These are phyloP conservation scores for Zoanthus sociatus DNA, from an alignment of 92 coral and sea anemone genomes.

Conservation along the genomic window DNA sequence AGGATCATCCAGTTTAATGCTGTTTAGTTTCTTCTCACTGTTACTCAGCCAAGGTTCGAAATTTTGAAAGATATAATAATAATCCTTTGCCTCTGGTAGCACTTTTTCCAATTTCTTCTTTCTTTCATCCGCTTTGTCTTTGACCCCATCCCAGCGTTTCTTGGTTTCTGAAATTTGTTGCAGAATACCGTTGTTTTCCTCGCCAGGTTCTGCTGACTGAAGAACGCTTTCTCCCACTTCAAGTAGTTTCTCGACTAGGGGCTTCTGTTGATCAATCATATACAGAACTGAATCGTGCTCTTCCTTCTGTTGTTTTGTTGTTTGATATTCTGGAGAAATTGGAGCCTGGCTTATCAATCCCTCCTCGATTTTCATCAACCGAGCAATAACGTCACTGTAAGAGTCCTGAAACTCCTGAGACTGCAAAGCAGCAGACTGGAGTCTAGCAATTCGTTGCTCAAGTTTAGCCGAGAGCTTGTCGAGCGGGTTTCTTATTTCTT, in stretches of 20 bases:
- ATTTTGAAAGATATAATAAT: conserved; percentile 57
- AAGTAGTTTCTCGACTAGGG: conserved; percentile 83
- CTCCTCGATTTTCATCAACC: conserved; percentile 85
- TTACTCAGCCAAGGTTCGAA: conserved; percentile 87
- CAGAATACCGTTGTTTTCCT: conserved; percentile 72
- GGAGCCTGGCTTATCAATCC: conserved; percentile 77
- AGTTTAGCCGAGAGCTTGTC: conserved; percentile 88
- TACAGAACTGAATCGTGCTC: conserved; percentile 81
- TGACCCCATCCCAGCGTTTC: conserved; percentile 83
- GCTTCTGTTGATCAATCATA: conserved; percentile 79
- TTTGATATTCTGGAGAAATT: conserved; percentile 87
- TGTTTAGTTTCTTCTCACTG: conserved; percentile 75
- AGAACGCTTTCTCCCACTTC: conserved; percentile 86
- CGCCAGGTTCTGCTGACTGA: conserved; percentile 78
- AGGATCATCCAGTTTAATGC: conserved; percentile 68
- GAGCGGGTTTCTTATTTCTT: conserved; percentile 84
- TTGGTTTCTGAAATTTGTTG: conserved; percentile 83
- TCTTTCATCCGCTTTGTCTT: conserved; percentile 73
- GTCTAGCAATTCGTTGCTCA: conserved; percentile 88
- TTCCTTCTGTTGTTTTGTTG: conserved; percentile 85
- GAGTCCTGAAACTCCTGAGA: conserved; percentile 97
- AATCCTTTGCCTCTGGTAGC: conserved; percentile 82
- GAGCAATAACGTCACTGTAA: conserved; percentile 80
- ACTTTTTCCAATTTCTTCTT: conserved; percentile 66
- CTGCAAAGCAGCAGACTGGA: conserved; percentile 88